A percentile compares a stretch with the other conserved stretches of the same genome.
phyloP scores from a whole-genome alignment of 2,888 invertebrate species.

The Dysmachus trigonus region DNA sequence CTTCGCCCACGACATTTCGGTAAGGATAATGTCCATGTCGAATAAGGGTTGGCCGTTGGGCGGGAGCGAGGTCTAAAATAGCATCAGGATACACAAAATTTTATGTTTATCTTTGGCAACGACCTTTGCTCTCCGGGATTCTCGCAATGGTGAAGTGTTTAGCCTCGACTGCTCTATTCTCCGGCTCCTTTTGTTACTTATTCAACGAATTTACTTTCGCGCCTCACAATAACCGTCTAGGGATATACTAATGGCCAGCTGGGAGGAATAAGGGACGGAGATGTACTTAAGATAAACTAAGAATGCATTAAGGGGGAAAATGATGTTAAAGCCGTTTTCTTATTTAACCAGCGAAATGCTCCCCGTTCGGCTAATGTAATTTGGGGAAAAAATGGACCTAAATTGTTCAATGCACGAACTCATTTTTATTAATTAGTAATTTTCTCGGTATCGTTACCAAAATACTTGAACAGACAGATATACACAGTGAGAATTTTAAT shows the following conservation, averaged over 20 bases:
- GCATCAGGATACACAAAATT: constrained; percentile 25
- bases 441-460: neutral
- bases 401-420: neutral
- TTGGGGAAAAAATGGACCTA: neutral
- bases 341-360: neutral
- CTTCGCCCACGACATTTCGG: neutral
- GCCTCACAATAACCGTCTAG: constrained; percentile 16
- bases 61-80: neutral
- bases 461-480: neutral
- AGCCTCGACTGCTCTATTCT: neutral
- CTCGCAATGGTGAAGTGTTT: constrained; percentile 7
- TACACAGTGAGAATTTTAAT: neutral
- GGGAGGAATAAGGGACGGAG: constrained; percentile 12
- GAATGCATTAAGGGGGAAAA: constrained; percentile 19
- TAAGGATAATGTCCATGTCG: constrained; percentile 4
- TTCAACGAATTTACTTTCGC: constrained; percentile 32
- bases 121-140: constrained; percentile 1
- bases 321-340: neutral
- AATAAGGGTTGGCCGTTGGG: neutral
- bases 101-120: constrained; percentile 18
- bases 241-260: constrained; percentile 14
- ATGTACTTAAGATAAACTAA: neutral
- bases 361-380: neutral
- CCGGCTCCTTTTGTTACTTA: constrained; percentile 18
- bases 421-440: neutral